Evolutionary conservation across 2,797 vertebrate genomes (phyloP).

Genomic region (Picus viridis): DNA sequence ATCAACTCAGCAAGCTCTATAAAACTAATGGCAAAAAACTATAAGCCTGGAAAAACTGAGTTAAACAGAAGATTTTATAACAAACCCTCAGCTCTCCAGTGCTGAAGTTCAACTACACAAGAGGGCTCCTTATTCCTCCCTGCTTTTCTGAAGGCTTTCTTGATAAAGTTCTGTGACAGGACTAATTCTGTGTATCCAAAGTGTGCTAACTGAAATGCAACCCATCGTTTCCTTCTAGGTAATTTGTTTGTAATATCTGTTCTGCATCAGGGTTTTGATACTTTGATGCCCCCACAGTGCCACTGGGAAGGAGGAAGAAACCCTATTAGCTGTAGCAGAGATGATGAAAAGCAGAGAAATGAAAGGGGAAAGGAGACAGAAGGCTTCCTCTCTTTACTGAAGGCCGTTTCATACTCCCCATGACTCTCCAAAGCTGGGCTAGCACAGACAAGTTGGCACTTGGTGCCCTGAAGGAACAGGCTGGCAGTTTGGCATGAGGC

Average conservation of each 20-base stretch:
- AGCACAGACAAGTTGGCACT: conserved; percentile 25
- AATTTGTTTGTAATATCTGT: conserved; percentile 48
- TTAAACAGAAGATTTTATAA: conserved; percentile 51
- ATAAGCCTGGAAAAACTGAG: conserved; percentile 32
- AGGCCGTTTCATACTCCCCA: background rate
- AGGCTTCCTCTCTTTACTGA: conserved; percentile 20
- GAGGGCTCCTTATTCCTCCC: conserved; percentile 25
- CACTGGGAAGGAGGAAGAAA: conserved; percentile 5
- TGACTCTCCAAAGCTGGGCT: conserved; percentile 3
- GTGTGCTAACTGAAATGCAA: conserved; percentile 54
- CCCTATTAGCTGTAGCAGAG: conserved; percentile 22
- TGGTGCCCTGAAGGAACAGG: conserved; percentile 37
- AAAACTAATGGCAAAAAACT: background rate
- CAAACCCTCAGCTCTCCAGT: background rate
- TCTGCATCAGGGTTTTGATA: conserved; percentile 35
- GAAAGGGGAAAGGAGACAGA: conserved; percentile 45
- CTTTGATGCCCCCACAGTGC: conserved; percentile 44
- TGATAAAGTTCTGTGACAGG: conserved; percentile 37
- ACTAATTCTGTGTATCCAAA: conserved; percentile 36
- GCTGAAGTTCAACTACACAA: conserved; percentile 39
- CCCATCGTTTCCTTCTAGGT: conserved; percentile 53
- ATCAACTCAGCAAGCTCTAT: conserved; percentile 35
- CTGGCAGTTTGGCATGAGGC: conserved; percentile 12
- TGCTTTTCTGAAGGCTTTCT: conserved; percentile 17
- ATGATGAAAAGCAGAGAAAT: conserved; percentile 50